These are phyloP conservation scores for Selene dorsalis DNA, from an alignment of 2,797 vertebrate species.

Conservation along the genomic window DNA sequence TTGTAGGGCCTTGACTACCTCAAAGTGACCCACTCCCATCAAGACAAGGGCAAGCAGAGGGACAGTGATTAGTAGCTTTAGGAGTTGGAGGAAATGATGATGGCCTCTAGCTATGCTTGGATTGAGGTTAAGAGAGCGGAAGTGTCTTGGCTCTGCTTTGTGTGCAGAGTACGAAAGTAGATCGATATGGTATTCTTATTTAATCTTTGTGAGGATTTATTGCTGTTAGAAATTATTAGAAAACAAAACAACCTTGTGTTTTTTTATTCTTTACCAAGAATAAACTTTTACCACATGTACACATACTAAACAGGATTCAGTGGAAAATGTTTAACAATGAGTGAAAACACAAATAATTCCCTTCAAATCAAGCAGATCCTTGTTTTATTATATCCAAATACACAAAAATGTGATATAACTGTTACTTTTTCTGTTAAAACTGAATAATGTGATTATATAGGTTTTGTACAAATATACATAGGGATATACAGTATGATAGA, in stretches of 20 bases:
- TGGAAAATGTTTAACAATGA: conserved; percentile 49
- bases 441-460: conserved; percentile 21
- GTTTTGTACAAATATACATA: conserved; percentile 75
- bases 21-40: neutral
- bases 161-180: neutral
- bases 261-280: neutral
- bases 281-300: neutral
- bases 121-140: neutral
- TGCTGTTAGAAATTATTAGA: neutral
- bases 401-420: conserved; percentile 32
- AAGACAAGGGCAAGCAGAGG: neutral
- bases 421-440: conserved; percentile 25
- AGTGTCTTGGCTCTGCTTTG: neutral
- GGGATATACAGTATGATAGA: conserved; percentile 58
- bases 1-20: neutral
- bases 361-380: conserved; percentile 37
- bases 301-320: conserved; percentile 4
- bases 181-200: neutral
- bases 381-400: conserved; percentile 43
- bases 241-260: neutral
- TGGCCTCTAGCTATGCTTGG: neutral
- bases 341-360: conserved; percentile 45
- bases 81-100: neutral
- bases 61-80: neutral
- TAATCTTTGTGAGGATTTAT: neutral